Percentiles rank a stretch among this genome's conserved stretches.
phyloP scores from a whole-genome alignment of 23 tunicate genomes.

The Trididemnum miniatum region DNA sequence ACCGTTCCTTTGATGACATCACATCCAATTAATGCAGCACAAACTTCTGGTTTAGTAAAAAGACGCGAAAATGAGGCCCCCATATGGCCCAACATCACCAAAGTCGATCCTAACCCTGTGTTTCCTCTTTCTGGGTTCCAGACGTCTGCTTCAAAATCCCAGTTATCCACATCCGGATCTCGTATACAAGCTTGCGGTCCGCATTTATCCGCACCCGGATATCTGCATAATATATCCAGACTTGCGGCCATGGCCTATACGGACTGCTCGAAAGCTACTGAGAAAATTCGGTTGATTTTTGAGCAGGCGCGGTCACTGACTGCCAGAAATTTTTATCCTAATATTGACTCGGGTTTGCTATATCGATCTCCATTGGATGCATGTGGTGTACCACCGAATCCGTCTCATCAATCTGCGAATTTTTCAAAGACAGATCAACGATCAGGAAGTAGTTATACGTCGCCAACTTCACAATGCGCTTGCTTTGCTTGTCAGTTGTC shows the following conservation, averaged over 20 bases:
- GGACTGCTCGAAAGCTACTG: slow-evolving; percentile 62
- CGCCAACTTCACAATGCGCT: slow-evolving; percentile 41
- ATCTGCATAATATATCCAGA: slow-evolving; percentile 56
- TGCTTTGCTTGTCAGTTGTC: slow-evolving; percentile 61
- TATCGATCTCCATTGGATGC: background rate
- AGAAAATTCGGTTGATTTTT: slow-evolving; percentile 56
- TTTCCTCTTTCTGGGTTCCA: background rate
- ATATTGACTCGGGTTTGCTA: background rate
- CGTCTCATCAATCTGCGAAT: background rate
- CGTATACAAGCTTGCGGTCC: background rate
- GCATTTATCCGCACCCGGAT: slow-evolving; percentile 27
- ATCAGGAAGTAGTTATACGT: too few species aligned
- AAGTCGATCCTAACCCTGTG: background rate
- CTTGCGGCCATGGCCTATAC: slow-evolving; percentile 83
- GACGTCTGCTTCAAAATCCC: background rate
- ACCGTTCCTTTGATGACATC: background rate
- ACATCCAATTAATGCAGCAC: background rate
- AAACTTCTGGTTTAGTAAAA: background rate
- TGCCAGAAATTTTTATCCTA: background rate
- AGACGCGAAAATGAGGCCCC: background rate
- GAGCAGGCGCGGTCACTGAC: slow-evolving; percentile 55
- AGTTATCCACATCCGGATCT: background rate
- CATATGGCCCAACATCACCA: background rate
- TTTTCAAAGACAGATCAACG: background rate
- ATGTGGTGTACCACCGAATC: background rate